Percentiles rank a stretch among this genome's conserved stretches.
These are phyloP conservation scores for Matsumyia berberina DNA, from an alignment of 2,888 invertebrate genomes.

Conservation along the genomic window DNA sequence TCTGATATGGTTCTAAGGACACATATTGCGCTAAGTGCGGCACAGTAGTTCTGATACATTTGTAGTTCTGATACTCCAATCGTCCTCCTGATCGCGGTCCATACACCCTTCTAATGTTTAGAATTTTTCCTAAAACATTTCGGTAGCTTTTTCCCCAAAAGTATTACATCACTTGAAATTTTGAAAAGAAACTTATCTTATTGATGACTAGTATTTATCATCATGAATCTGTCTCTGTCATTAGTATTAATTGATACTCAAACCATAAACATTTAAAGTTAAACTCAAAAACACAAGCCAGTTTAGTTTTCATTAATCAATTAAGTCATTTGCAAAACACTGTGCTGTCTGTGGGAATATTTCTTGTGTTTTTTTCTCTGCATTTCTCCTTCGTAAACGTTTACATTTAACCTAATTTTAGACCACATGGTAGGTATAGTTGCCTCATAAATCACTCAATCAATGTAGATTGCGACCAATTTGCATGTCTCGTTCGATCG, in stretches of 20 bases:
- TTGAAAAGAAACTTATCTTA: not conserved
- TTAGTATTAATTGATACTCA: slow-evolving; percentile 22
- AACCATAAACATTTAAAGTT: not conserved
- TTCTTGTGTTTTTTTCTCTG: not conserved
- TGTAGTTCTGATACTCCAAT: too few relatives aligned
- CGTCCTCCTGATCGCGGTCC: too few relatives aligned
- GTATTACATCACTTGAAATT: not conserved
- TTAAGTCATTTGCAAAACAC: slow-evolving; percentile 11
- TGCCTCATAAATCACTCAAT: slow-evolving; percentile 58
- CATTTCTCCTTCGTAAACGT: slow-evolving; percentile 9
- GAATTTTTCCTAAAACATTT: too few relatives aligned
- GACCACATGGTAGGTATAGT: slow-evolving; percentile 39
- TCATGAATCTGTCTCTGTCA: slow-evolving; percentile 6
- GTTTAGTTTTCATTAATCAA: slow-evolving; percentile 23
- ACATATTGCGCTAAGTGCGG: too few relatives aligned
- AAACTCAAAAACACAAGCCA: not conserved
- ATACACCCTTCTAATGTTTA: too few relatives aligned
- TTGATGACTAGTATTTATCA: not conserved
- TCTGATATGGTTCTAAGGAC: too few relatives aligned
- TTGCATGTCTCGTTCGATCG: slow-evolving; percentile 47
- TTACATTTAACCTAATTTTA: slow-evolving; percentile 48
- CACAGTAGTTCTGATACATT: too few relatives aligned
- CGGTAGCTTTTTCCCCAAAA: not conserved
- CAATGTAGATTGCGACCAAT: slow-evolving; percentile 50
- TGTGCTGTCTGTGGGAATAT: slow-evolving; percentile 18